Evolutionary conservation across 2,888 invertebrate genomes (phyloP).

Genomic region (Diaprepes abbreviatus): DNA sequence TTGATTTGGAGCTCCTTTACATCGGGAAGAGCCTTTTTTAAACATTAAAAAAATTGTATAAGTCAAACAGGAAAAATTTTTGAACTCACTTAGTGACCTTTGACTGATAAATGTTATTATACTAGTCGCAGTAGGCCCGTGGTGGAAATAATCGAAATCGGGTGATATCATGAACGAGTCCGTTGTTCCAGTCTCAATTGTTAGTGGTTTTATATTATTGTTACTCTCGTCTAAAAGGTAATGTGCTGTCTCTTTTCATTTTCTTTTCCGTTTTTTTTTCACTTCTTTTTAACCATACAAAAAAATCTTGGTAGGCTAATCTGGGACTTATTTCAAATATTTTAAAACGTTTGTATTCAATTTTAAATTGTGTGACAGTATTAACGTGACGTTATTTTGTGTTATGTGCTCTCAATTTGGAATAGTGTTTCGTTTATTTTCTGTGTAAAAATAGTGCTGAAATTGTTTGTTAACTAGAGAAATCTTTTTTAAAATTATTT

Average conservation of each 20-base stretch:
- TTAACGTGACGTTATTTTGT: not conserved
- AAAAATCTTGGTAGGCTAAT: not conserved
- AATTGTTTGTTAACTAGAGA: too few species aligned
- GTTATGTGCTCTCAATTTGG: not conserved
- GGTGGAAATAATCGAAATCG: constrained; percentile 37
- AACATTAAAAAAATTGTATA: too few species aligned
- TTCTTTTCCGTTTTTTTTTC: not conserved
- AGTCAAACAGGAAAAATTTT: constrained; percentile 12
- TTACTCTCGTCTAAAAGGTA: constrained; percentile 48
- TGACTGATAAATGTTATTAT: constrained; percentile 26
- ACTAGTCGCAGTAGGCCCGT: constrained; percentile 8
- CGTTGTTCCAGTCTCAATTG: constrained; percentile 37
- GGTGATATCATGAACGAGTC: constrained; percentile 34
- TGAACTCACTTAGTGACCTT: constrained; percentile 39
- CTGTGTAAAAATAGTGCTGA: not conserved
- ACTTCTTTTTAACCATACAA: not conserved
- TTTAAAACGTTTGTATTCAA: not conserved
- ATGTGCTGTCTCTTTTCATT: constrained; percentile 32
- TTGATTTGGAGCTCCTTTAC: too few species aligned
- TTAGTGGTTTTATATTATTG: constrained; percentile 36
- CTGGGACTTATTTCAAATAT: not conserved
- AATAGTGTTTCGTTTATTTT: not conserved
- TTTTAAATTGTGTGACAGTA: not conserved
- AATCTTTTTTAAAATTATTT: not conserved
- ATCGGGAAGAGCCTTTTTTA: too few species aligned